phyloP scores from a whole-genome alignment of 2,113 vertebrate genomes.

The Plecturocebus donacophilus region DNA sequence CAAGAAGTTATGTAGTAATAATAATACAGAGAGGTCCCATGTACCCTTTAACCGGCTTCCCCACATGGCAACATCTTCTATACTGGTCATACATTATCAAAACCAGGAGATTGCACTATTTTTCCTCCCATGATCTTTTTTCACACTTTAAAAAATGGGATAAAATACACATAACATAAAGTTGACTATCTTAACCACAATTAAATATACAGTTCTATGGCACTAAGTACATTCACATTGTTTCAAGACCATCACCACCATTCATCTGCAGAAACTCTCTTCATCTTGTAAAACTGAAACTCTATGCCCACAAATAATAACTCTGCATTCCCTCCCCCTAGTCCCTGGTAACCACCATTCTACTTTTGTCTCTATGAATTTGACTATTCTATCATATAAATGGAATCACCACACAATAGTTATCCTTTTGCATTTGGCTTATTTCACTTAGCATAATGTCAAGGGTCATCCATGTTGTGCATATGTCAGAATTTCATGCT shows the following conservation, averaged over 20 bases:
- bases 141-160: background rate
- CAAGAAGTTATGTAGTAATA: background rate
- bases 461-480: background rate
- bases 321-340: no score
- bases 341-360: background rate
- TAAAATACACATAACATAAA: background rate
- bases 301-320: background rate
- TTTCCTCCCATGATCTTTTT: background rate
- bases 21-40: no score
- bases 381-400: background rate
- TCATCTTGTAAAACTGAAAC: no score
- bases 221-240: background rate
- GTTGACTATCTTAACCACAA: background rate
- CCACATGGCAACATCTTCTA: background rate
- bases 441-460: no score
- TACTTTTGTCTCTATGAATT: background rate
- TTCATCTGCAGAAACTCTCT: background rate
- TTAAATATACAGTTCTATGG: background rate
- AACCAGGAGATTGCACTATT: background rate
- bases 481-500: background rate
- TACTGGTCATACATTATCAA: background rate
- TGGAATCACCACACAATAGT: background rate
- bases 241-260: accelerated
- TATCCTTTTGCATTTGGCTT: background rate
- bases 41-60: background rate